phyloP scores from a whole-genome alignment of 2,888 invertebrate genomes.

The Cephus runcator region DNA sequence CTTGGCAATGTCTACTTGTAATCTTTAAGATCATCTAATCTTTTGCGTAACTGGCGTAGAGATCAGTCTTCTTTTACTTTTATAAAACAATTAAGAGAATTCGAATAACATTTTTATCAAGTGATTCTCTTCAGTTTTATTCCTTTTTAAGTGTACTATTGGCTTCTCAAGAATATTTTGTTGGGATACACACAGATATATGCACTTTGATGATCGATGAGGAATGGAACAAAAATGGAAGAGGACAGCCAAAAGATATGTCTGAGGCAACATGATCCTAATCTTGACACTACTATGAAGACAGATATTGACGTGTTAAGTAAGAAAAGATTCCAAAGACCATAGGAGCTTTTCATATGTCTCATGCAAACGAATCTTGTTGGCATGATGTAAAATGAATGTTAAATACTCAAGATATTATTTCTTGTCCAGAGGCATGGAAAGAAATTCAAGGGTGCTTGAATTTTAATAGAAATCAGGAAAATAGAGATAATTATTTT shows the following conservation, averaged over 20 bases:
- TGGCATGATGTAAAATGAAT: background rate
- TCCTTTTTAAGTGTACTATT: background rate
- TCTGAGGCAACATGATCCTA: background rate
- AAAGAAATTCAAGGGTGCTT: background rate
- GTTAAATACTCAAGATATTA: background rate
- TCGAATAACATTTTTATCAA: background rate
- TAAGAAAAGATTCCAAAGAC: background rate
- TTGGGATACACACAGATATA: background rate
- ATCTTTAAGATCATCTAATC: background rate
- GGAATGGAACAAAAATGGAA: background rate
- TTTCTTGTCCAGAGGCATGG: background rate
- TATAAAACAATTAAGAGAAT: background rate
- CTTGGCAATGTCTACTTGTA: background rate
- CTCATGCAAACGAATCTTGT: too few relatives aligned
- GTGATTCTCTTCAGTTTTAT: background rate
- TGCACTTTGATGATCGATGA: background rate
- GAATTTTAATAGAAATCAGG: background rate
- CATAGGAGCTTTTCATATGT: background rate
- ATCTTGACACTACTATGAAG: background rate
- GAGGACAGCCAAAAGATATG: background rate
- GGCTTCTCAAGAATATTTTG: background rate
- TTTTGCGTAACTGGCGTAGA: background rate
- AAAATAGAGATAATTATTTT: background rate
- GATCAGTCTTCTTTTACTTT: background rate
- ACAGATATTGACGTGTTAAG: background rate